Percentiles rank a stretch among this genome's conserved stretches.
Conservation (phyloP, 2,113 vertebrate genomes). For the Tylochromis polylepis region DNA sequence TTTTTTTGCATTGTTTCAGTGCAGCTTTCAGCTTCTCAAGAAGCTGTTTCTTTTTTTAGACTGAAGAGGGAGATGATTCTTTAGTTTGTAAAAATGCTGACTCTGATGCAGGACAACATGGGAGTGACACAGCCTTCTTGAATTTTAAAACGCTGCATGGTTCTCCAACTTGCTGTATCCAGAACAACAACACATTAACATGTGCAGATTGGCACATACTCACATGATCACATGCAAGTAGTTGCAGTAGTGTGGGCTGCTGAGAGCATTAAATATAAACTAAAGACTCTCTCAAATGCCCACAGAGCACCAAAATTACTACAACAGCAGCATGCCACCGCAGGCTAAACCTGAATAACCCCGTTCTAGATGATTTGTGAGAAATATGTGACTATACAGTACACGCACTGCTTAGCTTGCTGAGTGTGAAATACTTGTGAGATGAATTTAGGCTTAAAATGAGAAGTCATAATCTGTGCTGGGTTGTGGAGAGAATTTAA, state of each 20-base stretch:
- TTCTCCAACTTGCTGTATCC: constrained; percentile 21
- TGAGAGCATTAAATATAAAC: constrained; percentile 22
- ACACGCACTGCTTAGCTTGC: constrained; percentile 52
- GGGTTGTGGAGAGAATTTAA: constrained; percentile 36
- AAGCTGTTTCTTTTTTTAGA: neutral
- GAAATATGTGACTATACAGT: constrained; percentile 20
- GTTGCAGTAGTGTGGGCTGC: constrained; percentile 16
- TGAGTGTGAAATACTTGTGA: constrained; percentile 57
- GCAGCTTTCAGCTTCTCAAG: constrained; percentile 3
- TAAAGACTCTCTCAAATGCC: constrained; percentile 35
- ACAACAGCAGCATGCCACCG: constrained; percentile 59
- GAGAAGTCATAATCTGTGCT: constrained; percentile 11
- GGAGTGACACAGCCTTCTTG: constrained; percentile 11
- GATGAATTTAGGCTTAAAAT: constrained; percentile 27
- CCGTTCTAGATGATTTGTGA: constrained; percentile 29
- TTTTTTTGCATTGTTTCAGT: neutral
- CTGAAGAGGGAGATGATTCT: neutral
- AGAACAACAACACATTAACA: constrained; percentile 5
- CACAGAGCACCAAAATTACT: constrained; percentile 47
- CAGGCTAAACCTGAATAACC: constrained; percentile 43
- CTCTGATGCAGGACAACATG: neutral
- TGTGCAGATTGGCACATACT: neutral
- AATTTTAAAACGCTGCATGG: constrained; percentile 38
- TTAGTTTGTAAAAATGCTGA: constrained; percentile 2
- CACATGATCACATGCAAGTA: neutral